Base-by-base conservation (phyloP, 2,113 vertebrate species). In the Variabilichromis moorii region DNA sequence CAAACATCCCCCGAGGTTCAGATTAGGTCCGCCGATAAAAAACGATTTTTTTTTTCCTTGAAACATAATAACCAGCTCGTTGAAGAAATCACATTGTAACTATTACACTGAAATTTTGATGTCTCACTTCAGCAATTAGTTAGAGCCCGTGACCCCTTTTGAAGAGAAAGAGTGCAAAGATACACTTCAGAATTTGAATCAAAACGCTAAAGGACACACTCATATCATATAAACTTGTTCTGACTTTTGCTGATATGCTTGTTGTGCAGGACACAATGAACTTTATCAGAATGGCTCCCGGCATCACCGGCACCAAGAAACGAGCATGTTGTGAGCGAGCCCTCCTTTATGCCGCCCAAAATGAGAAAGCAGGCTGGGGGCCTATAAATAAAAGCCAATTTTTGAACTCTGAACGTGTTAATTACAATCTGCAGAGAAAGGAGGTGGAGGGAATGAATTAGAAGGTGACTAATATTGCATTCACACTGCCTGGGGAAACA, bases 311-410 rank as follows among this genome's bases (percentile, higher is more conserved):
- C 50, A n/a, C 33, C 17, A 57, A 3, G 3, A 61, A 78, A 85
- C 54, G 47, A 83, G 40, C 35, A 68, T 61, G 40, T 28, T 37
- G 57, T 31, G 13, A 82, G 51, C 16, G 6, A 53, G 12, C 5
- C 3, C 37, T 79, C 5, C 8, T 55, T 79, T 26, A 26, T 55
- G 53, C 35, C 21, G 26, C 19, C 82, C 51, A 66, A 85, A 47
- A 87, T 88, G 66, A 83, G 37, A 90, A 86, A 82, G 71, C 35
- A 86, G 24, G 53, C n/a, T 84, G 9, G 4, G n/a, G 5, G 17
- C 28, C 66, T 89, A 93, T 86, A 88, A 94, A 94, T 92, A 93
- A 94, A 89, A 93, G 45, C 31, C 87, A 47, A 90, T 90, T 88
- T 92, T 86, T 68, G 4, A 86, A 61, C 50, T 40, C n/a, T 84